Evolutionary conservation across 53 echinoderm and acorn worm genomes (phyloP), one percentile per base, ranked within the genome.

Genomic region (Mesocentrotus franciscanus): DNA sequence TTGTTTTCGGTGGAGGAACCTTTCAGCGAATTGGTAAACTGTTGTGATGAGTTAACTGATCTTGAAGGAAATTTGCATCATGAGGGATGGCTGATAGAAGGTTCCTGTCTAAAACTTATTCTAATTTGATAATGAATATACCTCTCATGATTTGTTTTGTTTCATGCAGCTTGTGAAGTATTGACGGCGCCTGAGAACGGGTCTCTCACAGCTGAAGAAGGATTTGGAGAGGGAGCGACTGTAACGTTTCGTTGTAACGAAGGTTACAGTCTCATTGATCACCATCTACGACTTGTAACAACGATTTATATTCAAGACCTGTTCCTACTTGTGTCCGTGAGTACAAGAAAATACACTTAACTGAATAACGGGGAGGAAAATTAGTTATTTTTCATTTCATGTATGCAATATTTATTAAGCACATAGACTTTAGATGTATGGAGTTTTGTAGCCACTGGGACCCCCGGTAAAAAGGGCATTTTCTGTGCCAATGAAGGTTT

Each of bases 261-360:
- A 13, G 94, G 96, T 12, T 96, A 76, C 39, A 96, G 96, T 71
- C 66, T 94, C 16, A 96, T 96, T 16, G 96, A 7, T 90, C 96
- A 32, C 96, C 96, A 13, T 93, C 93, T 33, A 36, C 92, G 0
- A 89, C 89, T 12, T 96, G 96, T 64, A 62, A 74, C 16, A 16
- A 90, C 26, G 94, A 49, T 4, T 26, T 61, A 8, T 96, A 83
- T 58, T 72, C 76, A 20, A 33, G 90, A 90, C 64, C 70, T n/a
- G 61, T 62, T 20, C 91, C 96, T 24, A 16, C 26, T 6, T 96
- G 96, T 36, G 76, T 96, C 36, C 61, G 96, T 96, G 74, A 94
- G 96, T 96, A 56, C 5, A 12, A 27, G 13, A 87, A 27, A 58
- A 56, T 85, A 14, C 7, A 16, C 62, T 62, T 1, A 71, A 4